Conservation (phyloP, 2,797 vertebrate genomes). For the Pipistrellus pygmaeus region DNA sequence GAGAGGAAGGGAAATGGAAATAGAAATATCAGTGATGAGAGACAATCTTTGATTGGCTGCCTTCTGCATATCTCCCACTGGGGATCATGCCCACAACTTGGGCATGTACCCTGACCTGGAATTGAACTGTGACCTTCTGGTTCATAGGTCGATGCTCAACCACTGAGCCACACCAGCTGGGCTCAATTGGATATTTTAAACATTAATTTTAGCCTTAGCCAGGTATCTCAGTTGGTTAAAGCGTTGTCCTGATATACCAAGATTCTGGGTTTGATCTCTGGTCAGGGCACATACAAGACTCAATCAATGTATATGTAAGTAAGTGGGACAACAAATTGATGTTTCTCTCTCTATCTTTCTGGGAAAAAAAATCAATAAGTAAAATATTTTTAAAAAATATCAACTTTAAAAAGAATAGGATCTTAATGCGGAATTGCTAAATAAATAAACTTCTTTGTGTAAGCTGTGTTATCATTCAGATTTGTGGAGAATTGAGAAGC, state of each 20-base stretch:
- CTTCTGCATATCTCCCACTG: too few relatives aligned
- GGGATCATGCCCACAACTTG: too few relatives aligned
- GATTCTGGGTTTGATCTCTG: not conserved
- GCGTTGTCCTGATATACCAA: not conserved
- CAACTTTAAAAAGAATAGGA: conserved; percentile 31
- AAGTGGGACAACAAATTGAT: not conserved
- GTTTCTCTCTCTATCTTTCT: not conserved
- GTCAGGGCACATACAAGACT: not conserved
- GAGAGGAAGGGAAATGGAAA: too few relatives aligned
- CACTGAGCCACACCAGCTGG: too few relatives aligned
- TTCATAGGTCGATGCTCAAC: too few relatives aligned
- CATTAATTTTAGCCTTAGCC: not conserved
- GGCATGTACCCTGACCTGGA: too few relatives aligned
- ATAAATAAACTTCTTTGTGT: conserved; percentile 49
- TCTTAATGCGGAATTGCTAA: not conserved
- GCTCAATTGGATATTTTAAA: conserved; percentile 48
- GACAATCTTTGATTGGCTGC: too few relatives aligned
- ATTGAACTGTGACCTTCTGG: too few relatives aligned
- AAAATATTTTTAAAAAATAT: not conserved
- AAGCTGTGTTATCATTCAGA: not conserved
- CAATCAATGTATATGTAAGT: not conserved
- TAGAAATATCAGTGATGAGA: too few relatives aligned
- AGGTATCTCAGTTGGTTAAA: not conserved
- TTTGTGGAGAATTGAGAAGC: conserved; percentile 40
- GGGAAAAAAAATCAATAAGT: not conserved